Evolutionary conservation across 2,888 invertebrate genomes (phyloP), one percentile per base, ranked within the genome.

Genomic region (Isoperla grammatica): DNA sequence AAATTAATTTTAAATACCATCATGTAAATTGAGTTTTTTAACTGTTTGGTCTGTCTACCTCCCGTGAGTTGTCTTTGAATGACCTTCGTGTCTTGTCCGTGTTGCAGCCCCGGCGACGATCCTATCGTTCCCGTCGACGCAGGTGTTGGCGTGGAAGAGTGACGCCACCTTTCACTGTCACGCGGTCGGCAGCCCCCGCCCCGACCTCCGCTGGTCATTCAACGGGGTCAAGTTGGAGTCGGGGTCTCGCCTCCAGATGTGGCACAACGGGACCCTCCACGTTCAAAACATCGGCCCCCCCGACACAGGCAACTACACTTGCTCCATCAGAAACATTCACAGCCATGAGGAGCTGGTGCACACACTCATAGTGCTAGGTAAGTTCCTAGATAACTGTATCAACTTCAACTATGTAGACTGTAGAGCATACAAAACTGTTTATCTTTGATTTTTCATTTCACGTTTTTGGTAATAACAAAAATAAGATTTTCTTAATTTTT

Each of bases 181-280:
- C 15, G 69, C 70, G 19, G 72, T 74, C 0, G 75, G 75, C 1
- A 67, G 69, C 39, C 74, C 74, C 2, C 59, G 65, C 8, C 74
- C 74, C 1, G 63, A 65, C 23, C 35, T 61, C 12, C 57, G 58
- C 37, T 68, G 68, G 68, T 60, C 55, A 5, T 43, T 49, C 50
- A 53, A 53, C 54, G 48, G 56, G 46, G 19, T 13, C 19, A 12
- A 15, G 17, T 11, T 29, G 45, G 46, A 12, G 17, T 12, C 42
- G 39, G 53, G 43, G 5, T 37, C 19, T 13, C 56, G 60, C 8
- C 23, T 37, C 29, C 48, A 46, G 29, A 29, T 63, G 12, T 50
- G 46, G 49, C 43, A 56, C 3, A 67, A 68, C 46, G 68, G 69
- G n/a, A 65, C 68, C 8, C 54, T 71, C n/a, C 48, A 64, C 15